Percentiles rank a stretch among this genome's conserved stretches.
phyloP scores from a whole-genome alignment of 2,797 vertebrate species.

The Mormyrus proboscirostris region DNA sequence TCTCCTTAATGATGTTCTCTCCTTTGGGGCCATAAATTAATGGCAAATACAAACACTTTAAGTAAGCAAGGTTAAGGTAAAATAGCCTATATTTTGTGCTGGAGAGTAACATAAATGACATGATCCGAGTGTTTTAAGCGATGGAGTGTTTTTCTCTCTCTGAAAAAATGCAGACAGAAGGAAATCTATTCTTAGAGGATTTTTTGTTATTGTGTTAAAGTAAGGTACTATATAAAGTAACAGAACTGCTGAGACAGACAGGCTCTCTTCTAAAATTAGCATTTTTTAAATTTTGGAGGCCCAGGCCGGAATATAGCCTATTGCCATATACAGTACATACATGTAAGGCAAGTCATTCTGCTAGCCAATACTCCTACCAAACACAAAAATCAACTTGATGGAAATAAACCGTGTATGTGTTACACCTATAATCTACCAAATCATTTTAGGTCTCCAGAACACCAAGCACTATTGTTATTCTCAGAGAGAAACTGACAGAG shows the following conservation, averaged over 20 bases:
- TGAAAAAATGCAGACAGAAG: not conserved
- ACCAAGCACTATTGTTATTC: not conserved
- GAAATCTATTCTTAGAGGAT: not conserved
- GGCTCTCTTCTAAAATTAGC: not conserved
- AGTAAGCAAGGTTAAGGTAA: constrained; percentile 47
- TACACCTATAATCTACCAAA: not conserved
- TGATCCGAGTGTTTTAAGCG: constrained; percentile 30
- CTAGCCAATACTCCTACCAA: not conserved
- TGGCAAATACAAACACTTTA: constrained; percentile 48
- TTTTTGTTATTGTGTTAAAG: not conserved
- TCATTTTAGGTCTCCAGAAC: not conserved
- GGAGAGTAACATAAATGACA: constrained; percentile 45
- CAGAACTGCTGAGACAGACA: not conserved
- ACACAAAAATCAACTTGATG: not conserved
- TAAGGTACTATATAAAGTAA: not conserved
- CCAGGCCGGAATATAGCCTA: not conserved
- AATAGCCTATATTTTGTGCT: constrained; percentile 39
- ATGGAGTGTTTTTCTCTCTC: constrained; percentile 15
- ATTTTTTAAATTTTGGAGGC: not conserved
- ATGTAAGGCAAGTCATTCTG: not conserved
- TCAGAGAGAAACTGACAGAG: not conserved
- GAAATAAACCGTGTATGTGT: not conserved
- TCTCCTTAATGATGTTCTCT: not conserved
- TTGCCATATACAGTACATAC: not conserved
- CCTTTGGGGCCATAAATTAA: not conserved